A percentile compares a stretch with the other conserved stretches of the same genome.
Evolutionary conservation across 2,797 vertebrate species (phyloP).

Genomic region (Crypturellus tataupa): DNA sequence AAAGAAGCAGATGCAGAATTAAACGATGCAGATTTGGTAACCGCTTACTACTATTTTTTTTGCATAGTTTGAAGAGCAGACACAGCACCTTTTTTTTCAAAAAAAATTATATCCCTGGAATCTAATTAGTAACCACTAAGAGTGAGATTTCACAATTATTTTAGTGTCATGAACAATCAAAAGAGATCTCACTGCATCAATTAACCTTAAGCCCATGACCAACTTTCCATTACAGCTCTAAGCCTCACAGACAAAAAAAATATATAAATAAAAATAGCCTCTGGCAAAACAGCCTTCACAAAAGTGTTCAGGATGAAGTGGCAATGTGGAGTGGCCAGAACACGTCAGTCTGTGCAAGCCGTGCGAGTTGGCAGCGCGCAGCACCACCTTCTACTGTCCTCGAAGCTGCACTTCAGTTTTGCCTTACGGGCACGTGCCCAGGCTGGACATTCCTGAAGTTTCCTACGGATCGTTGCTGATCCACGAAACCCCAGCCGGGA

Average conservation of each 20-base stretch:
- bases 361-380: fast-evolving
- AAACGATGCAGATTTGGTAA: neutral
- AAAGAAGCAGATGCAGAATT: neutral
- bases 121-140: neutral
- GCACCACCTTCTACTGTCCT: neutral
- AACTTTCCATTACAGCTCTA: neutral
- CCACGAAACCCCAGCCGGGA: neutral
- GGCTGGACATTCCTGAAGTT: neutral
- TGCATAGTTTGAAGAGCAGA: neutral
- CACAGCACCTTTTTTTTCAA: neutral
- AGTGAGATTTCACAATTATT: neutral
- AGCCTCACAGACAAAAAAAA: neutral
- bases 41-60: neutral
- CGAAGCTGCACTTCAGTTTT: neutral
- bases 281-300: neutral
- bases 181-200: neutral
- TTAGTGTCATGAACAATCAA: neutral
- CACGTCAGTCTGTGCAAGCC: neutral
- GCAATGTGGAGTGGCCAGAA: neutral
- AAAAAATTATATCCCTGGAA: neutral
- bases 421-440: neutral
- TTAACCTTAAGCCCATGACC: neutral
- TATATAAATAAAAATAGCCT: neutral
- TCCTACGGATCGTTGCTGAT: neutral
- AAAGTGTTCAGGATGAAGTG: neutral